Percentiles rank a stretch among this genome's conserved stretches.
Evolutionary conservation across 2,888 invertebrate species (phyloP).

Genomic region (Dioctria linearis): DNA sequence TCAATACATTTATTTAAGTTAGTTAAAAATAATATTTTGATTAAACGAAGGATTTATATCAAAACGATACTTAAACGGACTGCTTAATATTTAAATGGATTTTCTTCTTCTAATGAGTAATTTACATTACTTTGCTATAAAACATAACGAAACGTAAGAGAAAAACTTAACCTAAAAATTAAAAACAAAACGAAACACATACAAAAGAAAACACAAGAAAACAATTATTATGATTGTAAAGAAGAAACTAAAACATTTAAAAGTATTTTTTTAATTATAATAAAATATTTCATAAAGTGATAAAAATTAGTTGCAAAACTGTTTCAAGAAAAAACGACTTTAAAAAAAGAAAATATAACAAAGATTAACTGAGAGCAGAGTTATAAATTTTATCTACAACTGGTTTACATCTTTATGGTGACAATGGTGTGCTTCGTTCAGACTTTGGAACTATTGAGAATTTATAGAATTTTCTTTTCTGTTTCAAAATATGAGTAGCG

Average conservation of each 20-base stretch:
- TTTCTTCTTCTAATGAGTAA: not conserved
- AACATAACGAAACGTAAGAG: not conserved
- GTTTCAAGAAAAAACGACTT: not conserved
- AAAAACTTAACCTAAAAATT: constrained; percentile 8
- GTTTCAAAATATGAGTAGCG: constrained; percentile 19
- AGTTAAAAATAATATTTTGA: not conserved
- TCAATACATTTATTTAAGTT: constrained; percentile 6
- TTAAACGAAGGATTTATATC: too few relatives aligned
- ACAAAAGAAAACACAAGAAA: not conserved
- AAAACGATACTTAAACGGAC: not conserved
- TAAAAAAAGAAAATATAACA: constrained; percentile 4
- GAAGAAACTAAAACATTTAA: not conserved
- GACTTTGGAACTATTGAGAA: constrained; percentile 57
- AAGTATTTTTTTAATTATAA: not conserved
- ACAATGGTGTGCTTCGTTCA: constrained; percentile 57
- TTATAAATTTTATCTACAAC: constrained; percentile 14
- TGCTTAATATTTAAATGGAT: not conserved
- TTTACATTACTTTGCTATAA: not conserved
- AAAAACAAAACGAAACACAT: constrained; percentile 13
- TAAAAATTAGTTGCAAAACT: constrained; percentile 12
- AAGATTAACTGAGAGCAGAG: not conserved
- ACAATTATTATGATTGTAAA: too few relatives aligned
- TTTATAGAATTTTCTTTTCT: constrained; percentile 50
- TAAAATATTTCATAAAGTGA: not conserved
- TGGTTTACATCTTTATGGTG: constrained; percentile 47